Evolutionary conservation across 2,888 invertebrate species (phyloP).

Genomic region (Cephonodes hylas): DNA sequence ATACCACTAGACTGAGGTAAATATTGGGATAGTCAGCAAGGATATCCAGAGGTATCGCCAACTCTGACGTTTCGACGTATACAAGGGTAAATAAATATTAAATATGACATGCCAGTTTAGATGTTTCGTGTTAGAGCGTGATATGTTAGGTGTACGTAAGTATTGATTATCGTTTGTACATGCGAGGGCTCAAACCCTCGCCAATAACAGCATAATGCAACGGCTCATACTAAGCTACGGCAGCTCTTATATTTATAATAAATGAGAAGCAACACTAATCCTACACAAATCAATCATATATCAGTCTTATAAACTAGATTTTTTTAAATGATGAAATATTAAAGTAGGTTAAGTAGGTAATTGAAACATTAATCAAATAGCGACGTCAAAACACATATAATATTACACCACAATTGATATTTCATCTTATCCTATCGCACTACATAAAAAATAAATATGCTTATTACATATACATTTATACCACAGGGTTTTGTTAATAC

Average conservation of each 20-base stretch:
- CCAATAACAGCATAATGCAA: background rate
- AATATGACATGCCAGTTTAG: background rate
- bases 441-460: slow-evolving; percentile 63
- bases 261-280: slow-evolving; percentile 32
- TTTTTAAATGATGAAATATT: slow-evolving; percentile 48
- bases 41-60: background rate
- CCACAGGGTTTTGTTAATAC: slow-evolving; percentile 75
- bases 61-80: background rate
- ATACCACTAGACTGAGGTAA: background rate
- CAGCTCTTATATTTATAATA: slow-evolving; percentile 27
- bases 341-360: slow-evolving; percentile 35
- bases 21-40: background rate
- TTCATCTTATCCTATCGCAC: slow-evolving; percentile 63
- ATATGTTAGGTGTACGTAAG: slow-evolving; percentile 2
- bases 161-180: background rate
- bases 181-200: background rate
- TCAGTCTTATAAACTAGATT: slow-evolving; percentile 75
- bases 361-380: slow-evolving; percentile 39
- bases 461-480: slow-evolving; percentile 59
- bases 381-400: slow-evolving; percentile 45
- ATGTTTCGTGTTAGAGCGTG: background rate
- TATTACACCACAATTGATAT: slow-evolving; percentile 49
- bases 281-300: slow-evolving; percentile 56
- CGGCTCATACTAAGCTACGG: background rate
- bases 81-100: background rate